A percentile compares a stretch with the other conserved stretches of the same genome.
Evolutionary conservation across 2,888 invertebrate species (phyloP).

Genomic region (Germaria angustata): DNA sequence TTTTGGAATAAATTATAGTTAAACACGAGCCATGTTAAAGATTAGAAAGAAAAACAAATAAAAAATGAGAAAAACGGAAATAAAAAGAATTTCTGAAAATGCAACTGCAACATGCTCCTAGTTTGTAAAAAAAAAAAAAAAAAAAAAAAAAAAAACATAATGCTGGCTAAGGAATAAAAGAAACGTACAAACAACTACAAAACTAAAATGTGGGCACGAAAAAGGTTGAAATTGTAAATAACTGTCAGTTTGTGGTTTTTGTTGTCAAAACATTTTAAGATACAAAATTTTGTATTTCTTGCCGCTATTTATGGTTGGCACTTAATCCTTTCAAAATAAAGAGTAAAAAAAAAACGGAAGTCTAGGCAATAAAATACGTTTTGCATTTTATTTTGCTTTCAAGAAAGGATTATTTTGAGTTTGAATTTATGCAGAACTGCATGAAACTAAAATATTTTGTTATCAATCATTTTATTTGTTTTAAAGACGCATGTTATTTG

Average conservation of each 20-base stretch:
- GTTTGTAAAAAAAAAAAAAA: slow-evolving; percentile 43
- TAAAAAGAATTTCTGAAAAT: slow-evolving; percentile 49
- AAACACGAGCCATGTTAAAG: slow-evolving; percentile 58
- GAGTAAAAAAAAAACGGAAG: slow-evolving; percentile 34
- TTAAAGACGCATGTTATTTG: not conserved
- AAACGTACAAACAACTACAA: slow-evolving; percentile 24
- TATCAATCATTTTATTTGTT: slow-evolving; percentile 44
- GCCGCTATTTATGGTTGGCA: slow-evolving; percentile 1
- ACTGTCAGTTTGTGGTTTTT: slow-evolving; percentile 60
- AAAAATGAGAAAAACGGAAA: slow-evolving; percentile 37
- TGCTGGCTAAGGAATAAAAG: slow-evolving; percentile 31
- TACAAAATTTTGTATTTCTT: not conserved
- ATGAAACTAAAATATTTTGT: not conserved
- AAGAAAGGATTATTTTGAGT: slow-evolving; percentile 34
- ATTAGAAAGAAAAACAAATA: slow-evolving; percentile 40
- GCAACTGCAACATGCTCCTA: slow-evolving; percentile 18
- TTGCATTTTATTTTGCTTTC: not conserved
- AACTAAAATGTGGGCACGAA: slow-evolving; percentile 1
- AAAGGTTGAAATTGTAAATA: slow-evolving; percentile 41
- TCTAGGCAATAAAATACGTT: not conserved
- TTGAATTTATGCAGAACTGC: not conserved
- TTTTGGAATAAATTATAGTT: slow-evolving; percentile 46
- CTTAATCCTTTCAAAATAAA: slow-evolving; percentile 46
- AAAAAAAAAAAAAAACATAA: slow-evolving; percentile 48
- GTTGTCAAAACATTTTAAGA: slow-evolving; percentile 17